Percentiles rank a stretch among this genome's conserved stretches.
phyloP scores from a whole-genome alignment of 2,797 vertebrate species.

The Sebastiscus albofasciatus region DNA sequence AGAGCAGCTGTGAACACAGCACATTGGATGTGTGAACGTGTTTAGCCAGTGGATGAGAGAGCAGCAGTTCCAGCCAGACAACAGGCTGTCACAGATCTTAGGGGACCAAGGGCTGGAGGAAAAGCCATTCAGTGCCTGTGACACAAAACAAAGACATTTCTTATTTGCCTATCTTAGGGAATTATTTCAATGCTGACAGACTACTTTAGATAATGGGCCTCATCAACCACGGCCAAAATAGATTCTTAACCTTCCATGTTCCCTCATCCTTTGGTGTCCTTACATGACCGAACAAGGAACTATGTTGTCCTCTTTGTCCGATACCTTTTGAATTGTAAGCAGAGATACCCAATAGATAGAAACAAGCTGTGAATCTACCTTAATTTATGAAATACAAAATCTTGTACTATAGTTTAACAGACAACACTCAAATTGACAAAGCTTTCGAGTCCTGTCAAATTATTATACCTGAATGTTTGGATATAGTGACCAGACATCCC shows the following conservation, averaged over 20 bases:
- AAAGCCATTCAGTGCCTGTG: conserved; percentile 18
- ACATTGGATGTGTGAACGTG: conserved; percentile 65
- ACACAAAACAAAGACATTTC: conserved; percentile 9
- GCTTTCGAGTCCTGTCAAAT: too few relatives aligned
- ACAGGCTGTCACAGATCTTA: conserved; percentile 52
- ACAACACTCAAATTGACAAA: too few relatives aligned
- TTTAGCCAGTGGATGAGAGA: conserved; percentile 56
- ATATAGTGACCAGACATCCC: too few relatives aligned
- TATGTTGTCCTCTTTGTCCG: too few relatives aligned
- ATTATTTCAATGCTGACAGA: conserved; percentile 4
- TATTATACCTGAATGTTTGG: too few relatives aligned
- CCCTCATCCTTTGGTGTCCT: not conserved
- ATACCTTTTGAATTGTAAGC: too few relatives aligned
- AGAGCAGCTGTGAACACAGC: conserved; percentile 59
- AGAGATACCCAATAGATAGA: too few relatives aligned
- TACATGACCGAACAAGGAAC: not conserved
- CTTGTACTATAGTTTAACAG: too few relatives aligned
- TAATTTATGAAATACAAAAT: too few relatives aligned
- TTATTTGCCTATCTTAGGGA: not conserved
- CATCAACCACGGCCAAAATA: not conserved
- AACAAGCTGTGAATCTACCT: too few relatives aligned
- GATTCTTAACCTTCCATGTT: not conserved
- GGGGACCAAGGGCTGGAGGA: conserved; percentile 9
- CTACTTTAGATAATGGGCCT: not conserved
- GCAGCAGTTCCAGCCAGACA: conserved; percentile 24